Evolutionary conservation across 2,113 vertebrate genomes (phyloP).

Genomic region (Hyla sarda): DNA sequence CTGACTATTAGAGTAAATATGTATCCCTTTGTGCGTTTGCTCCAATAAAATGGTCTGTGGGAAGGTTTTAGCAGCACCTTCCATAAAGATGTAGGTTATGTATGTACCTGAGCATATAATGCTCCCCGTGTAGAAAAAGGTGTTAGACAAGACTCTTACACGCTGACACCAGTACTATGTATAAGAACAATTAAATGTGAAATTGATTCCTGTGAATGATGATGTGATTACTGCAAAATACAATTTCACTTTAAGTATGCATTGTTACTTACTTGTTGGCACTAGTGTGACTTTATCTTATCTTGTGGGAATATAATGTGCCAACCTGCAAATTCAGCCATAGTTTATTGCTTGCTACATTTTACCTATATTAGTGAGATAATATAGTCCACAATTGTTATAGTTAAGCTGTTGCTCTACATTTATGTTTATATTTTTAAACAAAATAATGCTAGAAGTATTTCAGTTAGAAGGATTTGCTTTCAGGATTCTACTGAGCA

Average conservation of each 20-base stretch:
- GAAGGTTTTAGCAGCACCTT: too few species aligned
- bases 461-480: background rate
- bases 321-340: background rate
- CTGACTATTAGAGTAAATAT: too few species aligned
- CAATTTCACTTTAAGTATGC: background rate
- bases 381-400: background rate
- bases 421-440: background rate
- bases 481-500: background rate
- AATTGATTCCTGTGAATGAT: background rate
- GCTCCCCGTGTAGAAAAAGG: background rate
- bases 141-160: background rate
- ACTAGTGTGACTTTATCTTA: background rate
- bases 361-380: background rate
- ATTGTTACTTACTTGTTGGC: background rate
- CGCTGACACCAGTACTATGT: background rate
- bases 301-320: background rate
- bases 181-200: background rate
- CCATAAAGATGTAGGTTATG: background rate
- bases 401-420: background rate
- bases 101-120: background rate
- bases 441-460: background rate
- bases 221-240: constrained; percentile 18
- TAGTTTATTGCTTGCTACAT: background rate
- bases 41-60: too few species aligned
- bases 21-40: too few species aligned